A percentile compares a stretch with the other conserved stretches of the same genome.
Conservation (phyloP, 2,797 vertebrate genomes). For the Cottoperca gobio region DNA sequence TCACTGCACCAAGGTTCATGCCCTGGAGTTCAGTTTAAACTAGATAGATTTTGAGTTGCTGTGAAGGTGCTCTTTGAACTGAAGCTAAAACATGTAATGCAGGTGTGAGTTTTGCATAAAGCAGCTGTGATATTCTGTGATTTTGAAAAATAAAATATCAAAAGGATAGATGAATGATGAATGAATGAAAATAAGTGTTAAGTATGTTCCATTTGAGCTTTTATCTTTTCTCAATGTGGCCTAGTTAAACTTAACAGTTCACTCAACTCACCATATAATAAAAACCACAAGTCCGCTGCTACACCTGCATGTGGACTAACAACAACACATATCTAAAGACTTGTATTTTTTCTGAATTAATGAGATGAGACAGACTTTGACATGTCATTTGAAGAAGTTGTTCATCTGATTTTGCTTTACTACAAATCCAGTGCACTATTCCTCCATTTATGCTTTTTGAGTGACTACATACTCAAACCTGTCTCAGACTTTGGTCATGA, state of each 20-base stretch:
- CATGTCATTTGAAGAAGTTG: neutral
- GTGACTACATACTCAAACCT: neutral
- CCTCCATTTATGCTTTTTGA: neutral
- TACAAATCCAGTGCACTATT: neutral
- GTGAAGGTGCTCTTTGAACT: neutral
- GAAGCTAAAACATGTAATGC: too few relatives aligned
- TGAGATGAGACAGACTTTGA: neutral
- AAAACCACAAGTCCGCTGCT: neutral
- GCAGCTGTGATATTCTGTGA: too few relatives aligned
- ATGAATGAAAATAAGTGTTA: too few relatives aligned
- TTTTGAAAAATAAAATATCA: too few relatives aligned
- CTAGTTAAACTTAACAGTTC: neutral
- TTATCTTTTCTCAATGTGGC: neutral
- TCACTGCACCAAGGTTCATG: too few relatives aligned
- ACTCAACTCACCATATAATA: neutral
- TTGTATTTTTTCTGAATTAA: neutral
- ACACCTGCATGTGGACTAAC: neutral
- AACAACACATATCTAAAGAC: neutral
- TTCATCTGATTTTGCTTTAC: neutral
- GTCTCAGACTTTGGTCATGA: neutral
- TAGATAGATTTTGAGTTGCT: too few relatives aligned
- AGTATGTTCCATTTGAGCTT: neutral
- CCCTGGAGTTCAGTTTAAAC: too few relatives aligned
- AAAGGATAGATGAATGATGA: too few relatives aligned
- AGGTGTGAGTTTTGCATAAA: neutral